Evolutionary conservation across 2,797 vertebrate species (phyloP).

Genomic region (Setipinna tenuifilis): DNA sequence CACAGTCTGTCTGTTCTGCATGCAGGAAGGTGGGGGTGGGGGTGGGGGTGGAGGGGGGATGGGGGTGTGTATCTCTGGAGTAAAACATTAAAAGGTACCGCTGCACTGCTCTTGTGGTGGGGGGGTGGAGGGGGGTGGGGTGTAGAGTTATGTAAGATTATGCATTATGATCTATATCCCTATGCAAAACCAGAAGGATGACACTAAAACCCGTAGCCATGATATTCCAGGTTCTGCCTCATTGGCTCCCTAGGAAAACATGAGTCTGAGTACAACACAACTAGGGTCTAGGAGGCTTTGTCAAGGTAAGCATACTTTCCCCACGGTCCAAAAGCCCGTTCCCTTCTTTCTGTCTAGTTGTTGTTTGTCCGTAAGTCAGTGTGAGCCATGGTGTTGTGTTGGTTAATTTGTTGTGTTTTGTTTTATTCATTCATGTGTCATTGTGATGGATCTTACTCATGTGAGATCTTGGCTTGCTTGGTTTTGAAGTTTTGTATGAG

Average conservation of each 20-base stretch:
- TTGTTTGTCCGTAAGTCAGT: constrained; percentile 66
- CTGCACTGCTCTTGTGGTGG: constrained; percentile 30
- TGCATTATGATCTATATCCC: constrained; percentile 75
- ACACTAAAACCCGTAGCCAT: constrained; percentile 96
- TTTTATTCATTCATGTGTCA: constrained; percentile 62
- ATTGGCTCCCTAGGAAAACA: constrained; percentile 99
- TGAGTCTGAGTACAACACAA: constrained; percentile 99
- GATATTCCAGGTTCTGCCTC: constrained; percentile 99
- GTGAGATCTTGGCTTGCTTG: constrained; percentile 68
- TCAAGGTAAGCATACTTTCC: constrained; percentile 88
- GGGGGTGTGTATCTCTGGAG: background rate
- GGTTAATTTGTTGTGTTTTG: constrained; percentile 36
- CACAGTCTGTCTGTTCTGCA: constrained; percentile 68
- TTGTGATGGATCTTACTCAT: constrained; percentile 71
- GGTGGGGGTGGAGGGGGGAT: no score
- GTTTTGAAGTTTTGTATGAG: constrained; percentile 58
- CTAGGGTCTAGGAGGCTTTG: constrained; percentile 96
- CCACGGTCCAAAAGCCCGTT: constrained; percentile 66
- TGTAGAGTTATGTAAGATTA: constrained; percentile 53
- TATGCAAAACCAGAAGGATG: constrained; percentile 81
- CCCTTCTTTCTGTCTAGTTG: constrained; percentile 66
- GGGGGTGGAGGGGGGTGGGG: background rate
- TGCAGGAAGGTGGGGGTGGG: constrained; percentile 59
- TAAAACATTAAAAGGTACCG: background rate
- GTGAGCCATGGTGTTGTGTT: constrained; percentile 54